Evolutionary conservation across 1,140 invertebrate species (phyloP).

Genomic region (Pararge aegeria): DNA sequence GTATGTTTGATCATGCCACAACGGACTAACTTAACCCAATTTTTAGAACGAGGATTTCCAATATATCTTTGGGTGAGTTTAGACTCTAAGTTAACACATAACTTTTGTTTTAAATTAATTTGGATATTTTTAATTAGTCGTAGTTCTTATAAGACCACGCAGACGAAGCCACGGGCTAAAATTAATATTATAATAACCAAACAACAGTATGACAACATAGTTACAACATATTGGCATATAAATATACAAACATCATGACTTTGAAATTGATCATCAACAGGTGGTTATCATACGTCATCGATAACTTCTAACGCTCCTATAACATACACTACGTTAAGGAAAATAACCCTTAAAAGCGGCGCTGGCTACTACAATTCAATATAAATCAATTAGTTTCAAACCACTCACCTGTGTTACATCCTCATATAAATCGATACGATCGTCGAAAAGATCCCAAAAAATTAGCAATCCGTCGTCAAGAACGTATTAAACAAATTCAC

Average conservation of each 20-base stretch:
- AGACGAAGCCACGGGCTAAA: too few species aligned
- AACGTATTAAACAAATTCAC: constrained; percentile 12
- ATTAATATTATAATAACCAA: too few species aligned
- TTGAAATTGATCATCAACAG: constrained; percentile 40
- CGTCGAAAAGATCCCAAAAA: constrained; percentile 31
- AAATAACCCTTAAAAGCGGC: constrained; percentile 8
- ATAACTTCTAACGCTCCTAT: constrained; percentile 15
- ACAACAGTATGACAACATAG: too few species aligned
- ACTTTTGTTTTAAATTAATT: too few species aligned
- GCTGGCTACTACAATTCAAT: background rate
- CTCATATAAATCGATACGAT: constrained; percentile 29
- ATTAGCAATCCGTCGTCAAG: constrained; percentile 25
- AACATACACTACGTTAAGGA: background rate
- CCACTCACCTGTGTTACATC: constrained; percentile 43
- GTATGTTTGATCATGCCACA: too few species aligned
- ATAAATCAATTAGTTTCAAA: background rate
- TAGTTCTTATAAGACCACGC: too few species aligned
- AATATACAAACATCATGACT: constrained; percentile 25
- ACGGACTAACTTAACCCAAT: too few species aligned
- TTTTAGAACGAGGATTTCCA: too few species aligned
- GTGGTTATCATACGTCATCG: constrained; percentile 41
- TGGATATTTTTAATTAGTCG: too few species aligned
- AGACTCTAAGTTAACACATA: too few species aligned
- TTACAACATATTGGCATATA: too few species aligned
- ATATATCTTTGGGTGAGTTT: too few species aligned